phyloP scores from a whole-genome alignment of 1,140 invertebrate genomes.

The Eulimnadia texana region DNA sequence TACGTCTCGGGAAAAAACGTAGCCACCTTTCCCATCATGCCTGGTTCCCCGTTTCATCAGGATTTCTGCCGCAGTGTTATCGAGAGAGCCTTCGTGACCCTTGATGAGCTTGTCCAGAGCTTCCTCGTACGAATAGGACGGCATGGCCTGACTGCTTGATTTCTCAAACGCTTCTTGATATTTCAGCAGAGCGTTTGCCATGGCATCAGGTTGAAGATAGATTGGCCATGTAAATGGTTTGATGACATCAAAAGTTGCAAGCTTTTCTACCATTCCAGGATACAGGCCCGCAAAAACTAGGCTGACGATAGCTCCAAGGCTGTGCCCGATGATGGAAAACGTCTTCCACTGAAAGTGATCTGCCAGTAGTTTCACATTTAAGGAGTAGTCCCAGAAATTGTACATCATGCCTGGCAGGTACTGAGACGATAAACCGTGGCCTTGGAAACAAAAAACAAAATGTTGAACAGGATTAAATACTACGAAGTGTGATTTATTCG shows the following conservation, averaged over 20 bases:
- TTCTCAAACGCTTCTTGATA: conserved; percentile 16
- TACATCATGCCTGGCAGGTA: conserved; percentile 57
- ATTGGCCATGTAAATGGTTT: conserved; percentile 38
- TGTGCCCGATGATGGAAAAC: conserved; percentile 61
- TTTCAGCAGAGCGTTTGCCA: conserved; percentile 21
- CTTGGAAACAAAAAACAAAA: conserved; percentile 16
- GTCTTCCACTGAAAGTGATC: conserved; percentile 64
- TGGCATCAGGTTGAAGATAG: conserved; percentile 24
- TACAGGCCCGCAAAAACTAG: conserved; percentile 63
- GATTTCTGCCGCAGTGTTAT: conserved; percentile 32
- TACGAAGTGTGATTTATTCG: background rate
- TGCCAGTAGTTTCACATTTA: conserved; percentile 51
- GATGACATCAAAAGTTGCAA: conserved; percentile 60
- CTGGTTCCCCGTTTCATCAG: conserved; percentile 34
- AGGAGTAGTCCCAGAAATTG: conserved; percentile 61
- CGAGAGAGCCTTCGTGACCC: conserved; percentile 29
- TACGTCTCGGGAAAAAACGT: conserved; percentile 21
- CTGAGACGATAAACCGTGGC: conserved; percentile 66
- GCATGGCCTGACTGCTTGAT: conserved; percentile 32
- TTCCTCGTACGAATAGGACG: conserved; percentile 43
- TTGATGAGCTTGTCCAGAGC: conserved; percentile 34
- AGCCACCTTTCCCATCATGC: conserved; percentile 12
- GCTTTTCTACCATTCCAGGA: conserved; percentile 52
- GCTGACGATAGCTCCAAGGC: conserved; percentile 59
- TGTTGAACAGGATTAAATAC: background rate